Conservation (phyloP, 2,797 vertebrate genomes). For the Ciconia nigra region DNA sequence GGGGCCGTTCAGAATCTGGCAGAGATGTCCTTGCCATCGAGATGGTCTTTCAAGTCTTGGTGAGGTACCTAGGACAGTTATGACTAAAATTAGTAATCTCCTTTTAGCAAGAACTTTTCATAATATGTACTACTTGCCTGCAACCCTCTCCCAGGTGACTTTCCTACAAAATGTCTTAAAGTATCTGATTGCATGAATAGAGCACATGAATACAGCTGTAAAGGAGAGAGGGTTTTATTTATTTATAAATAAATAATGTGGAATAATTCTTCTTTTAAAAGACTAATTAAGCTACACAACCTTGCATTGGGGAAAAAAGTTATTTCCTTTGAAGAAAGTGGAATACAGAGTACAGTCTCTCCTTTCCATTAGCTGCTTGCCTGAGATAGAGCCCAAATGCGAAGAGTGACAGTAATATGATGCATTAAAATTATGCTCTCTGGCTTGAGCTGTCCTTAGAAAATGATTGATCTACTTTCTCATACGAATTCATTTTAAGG, state of each 20-base stretch:
- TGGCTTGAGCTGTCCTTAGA: background rate
- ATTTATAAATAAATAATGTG: background rate
- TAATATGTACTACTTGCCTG: background rate
- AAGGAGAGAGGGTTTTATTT: background rate
- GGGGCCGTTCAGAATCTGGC: background rate
- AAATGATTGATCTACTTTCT: background rate
- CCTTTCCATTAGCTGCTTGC: background rate
- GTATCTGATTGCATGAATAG: constrained; percentile 7
- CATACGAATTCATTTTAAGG: background rate
- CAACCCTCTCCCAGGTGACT: background rate
- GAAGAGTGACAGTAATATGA: background rate
- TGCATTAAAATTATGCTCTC: background rate
- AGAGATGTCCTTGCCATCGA: background rate
- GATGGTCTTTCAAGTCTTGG: background rate
- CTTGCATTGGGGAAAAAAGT: background rate
- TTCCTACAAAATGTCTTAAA: background rate
- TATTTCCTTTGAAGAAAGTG: background rate
- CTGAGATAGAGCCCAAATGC: background rate
- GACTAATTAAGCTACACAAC: background rate
- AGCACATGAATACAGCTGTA: background rate
- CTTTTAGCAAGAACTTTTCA: background rate
- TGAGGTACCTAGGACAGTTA: background rate
- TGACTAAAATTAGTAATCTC: background rate
- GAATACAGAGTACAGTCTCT: background rate
- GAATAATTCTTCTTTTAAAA: background rate